A percentile compares a stretch with the other conserved stretches of the same genome.
Evolutionary conservation across 2,113 vertebrate species (phyloP).

Genomic region (Myotis brandtii): DNA sequence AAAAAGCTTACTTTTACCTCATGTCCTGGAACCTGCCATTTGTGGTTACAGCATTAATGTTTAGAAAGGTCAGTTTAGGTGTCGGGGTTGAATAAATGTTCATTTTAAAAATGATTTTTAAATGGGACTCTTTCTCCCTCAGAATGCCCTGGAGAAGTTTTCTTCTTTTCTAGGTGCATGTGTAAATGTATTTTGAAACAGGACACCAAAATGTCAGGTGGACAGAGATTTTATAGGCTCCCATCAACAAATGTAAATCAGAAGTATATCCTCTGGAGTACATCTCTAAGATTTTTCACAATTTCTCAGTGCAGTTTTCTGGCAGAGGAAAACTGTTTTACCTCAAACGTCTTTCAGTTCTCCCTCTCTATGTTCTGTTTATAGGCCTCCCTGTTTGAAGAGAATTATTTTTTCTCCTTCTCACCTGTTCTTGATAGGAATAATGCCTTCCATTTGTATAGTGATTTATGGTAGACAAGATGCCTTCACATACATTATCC

Average conservation of each 20-base stretch:
- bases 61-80: constrained; percentile 74
- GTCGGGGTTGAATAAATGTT: constrained; percentile 45
- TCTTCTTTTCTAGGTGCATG: constrained; percentile 16
- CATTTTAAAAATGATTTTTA: constrained; percentile 42
- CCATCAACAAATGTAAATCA: background rate
- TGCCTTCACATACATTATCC: background rate
- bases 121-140: constrained; percentile 47
- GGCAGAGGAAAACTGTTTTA: background rate
- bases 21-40: constrained; percentile 57
- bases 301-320: background rate
- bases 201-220: constrained; percentile 29
- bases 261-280: background rate
- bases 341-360: background rate
- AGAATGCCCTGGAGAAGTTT: constrained; percentile 2
- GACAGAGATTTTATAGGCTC: constrained; percentile 8
- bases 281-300: background rate
- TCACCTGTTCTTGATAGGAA: constrained; percentile 27
- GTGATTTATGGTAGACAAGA: constrained; percentile 11
- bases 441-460: constrained; percentile 13
- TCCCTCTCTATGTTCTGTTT: background rate
- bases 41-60: constrained; percentile 60
- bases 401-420: constrained; percentile 38
- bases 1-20: constrained; percentile 65
- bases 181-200: constrained; percentile 26
- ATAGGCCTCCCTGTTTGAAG: background rate